Conservation (phyloP, 2,797 vertebrate species). For the Lepidocolaptes lacrymiger region DNA sequence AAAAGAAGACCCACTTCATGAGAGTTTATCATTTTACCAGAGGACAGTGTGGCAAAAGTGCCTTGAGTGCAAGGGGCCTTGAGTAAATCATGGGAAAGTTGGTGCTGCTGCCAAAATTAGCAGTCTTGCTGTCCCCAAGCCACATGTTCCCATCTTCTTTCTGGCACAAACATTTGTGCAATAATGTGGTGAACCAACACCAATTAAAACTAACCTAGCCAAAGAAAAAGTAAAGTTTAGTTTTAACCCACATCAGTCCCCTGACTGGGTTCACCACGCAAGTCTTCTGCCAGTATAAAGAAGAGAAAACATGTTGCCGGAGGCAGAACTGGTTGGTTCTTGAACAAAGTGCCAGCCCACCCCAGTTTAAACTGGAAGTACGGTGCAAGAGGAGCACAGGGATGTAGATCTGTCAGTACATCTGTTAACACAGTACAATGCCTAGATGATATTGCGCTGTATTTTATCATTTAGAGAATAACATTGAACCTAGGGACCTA, state of each 20-base stretch:
- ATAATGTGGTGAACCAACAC: background rate
- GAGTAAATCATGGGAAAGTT: background rate
- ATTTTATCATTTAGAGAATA: background rate
- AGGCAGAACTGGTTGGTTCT: background rate
- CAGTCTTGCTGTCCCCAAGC: background rate
- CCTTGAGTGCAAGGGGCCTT: background rate
- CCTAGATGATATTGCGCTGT: background rate
- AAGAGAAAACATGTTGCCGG: background rate
- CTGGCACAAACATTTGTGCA: background rate
- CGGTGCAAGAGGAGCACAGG: background rate
- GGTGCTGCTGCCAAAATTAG: background rate
- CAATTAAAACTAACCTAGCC: background rate
- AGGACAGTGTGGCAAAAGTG: background rate
- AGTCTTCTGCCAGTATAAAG: background rate
- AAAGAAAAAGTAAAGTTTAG: background rate
- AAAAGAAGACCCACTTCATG: background rate
- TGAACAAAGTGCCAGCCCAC: background rate
- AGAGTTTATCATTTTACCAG: background rate
- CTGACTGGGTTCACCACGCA: background rate
- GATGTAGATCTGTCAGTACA: background rate
- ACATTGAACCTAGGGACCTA: background rate
- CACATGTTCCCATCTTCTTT: background rate
- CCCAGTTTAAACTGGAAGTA: background rate
- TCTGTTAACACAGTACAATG: background rate
- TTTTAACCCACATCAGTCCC: background rate